Evolutionary conservation across 2,113 vertebrate genomes (phyloP).

Genomic region (Corvus cornix): DNA sequence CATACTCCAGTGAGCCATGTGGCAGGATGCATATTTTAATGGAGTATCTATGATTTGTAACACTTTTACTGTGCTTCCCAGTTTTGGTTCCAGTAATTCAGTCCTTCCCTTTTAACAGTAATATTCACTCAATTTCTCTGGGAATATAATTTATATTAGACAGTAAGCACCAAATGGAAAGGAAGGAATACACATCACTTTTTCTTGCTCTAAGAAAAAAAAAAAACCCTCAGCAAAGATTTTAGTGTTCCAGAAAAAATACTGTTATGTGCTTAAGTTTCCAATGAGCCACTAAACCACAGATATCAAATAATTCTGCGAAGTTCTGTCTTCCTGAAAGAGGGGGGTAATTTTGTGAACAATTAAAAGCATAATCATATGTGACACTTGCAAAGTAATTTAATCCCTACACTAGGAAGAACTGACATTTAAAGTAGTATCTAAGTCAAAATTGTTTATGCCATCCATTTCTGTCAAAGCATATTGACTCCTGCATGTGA

Average conservation of each 20-base stretch:
- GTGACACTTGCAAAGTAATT: neutral
- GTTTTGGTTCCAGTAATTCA: neutral
- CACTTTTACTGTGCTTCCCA: neutral
- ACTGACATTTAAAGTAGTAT: neutral
- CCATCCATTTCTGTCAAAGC: neutral
- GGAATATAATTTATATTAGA: neutral
- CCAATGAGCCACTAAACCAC: neutral
- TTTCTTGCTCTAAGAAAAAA: neutral
- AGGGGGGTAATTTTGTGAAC: neutral
- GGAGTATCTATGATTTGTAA: neutral
- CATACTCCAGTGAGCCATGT: neutral
- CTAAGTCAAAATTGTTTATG: neutral
- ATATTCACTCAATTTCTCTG: neutral
- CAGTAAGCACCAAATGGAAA: neutral
- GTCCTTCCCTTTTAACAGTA: neutral
- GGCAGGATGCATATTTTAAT: neutral
- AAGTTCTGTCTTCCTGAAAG: neutral
- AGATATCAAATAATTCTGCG: neutral
- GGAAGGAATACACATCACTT: neutral
- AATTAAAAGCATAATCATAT: neutral
- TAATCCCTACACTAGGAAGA: neutral
- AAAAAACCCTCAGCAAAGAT: neutral
- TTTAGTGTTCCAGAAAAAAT: constrained; percentile 3
- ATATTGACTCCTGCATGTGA: neutral
- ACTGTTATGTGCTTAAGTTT: neutral